A percentile compares a stretch with the other conserved stretches of the same genome.
Conservation (phyloP, 2,888 invertebrate genomes). For the Bellardia pandia region DNA sequence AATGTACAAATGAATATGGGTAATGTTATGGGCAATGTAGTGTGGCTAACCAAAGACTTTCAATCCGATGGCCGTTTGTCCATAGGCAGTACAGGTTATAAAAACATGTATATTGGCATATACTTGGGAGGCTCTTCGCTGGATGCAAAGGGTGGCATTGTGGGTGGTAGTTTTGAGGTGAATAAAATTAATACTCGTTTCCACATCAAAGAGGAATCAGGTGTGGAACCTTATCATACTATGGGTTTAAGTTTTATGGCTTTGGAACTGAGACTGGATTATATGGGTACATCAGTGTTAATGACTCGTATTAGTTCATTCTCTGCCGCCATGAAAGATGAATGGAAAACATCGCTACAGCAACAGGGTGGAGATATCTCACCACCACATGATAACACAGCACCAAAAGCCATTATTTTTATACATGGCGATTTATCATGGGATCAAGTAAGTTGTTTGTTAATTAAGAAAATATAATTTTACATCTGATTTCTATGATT, state of each 20-base stretch:
- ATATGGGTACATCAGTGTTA: constrained; percentile 98
- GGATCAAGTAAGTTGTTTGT: constrained; percentile 88
- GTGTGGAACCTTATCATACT: constrained; percentile 94
- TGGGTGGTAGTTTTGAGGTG: constrained; percentile 97
- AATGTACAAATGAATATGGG: constrained; percentile 99
- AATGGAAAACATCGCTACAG: constrained; percentile 88
- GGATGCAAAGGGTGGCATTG: constrained; percentile 98
- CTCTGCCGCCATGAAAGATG: constrained; percentile 92
- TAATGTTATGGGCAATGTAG: constrained; percentile 99
- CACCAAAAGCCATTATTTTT: constrained; percentile 92
- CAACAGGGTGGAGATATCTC: constrained; percentile 73
- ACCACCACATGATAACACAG: constrained; percentile 74
- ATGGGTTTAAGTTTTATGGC: constrained; percentile 92
- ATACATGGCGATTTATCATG: constrained; percentile 96
- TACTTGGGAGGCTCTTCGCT: constrained; percentile 95
- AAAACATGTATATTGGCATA: constrained; percentile 95
- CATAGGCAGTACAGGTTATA: constrained; percentile 96
- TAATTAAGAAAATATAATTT: not conserved
- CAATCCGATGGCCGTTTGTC: constrained; percentile 95
- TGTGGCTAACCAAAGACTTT: constrained; percentile 96
- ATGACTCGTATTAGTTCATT: constrained; percentile 95
- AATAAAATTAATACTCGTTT: constrained; percentile 95
- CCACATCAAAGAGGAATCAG: constrained; percentile 95
- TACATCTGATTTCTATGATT: not conserved
- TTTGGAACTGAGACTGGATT: constrained; percentile 95